A percentile compares a stretch with the other conserved stretches of the same genome.
Evolutionary conservation across 2,113 vertebrate species (phyloP).

Genomic region (Symphodus melops): DNA sequence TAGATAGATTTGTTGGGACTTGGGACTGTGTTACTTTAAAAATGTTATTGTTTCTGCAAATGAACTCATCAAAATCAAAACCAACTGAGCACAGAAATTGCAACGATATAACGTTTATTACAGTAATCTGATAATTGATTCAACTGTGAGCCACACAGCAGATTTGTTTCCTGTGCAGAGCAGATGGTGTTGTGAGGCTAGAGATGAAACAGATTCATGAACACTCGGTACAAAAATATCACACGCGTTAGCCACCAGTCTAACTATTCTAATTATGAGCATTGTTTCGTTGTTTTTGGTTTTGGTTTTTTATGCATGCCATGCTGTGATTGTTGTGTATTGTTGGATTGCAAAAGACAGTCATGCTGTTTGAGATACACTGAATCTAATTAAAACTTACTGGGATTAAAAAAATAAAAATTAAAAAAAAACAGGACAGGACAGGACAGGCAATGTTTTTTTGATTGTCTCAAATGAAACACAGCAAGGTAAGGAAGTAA

Average conservation of each 20-base stretch:
- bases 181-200: slow-evolving; percentile 40
- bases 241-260: slow-evolving; percentile 28
- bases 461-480: too few relatives aligned
- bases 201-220: slow-evolving; percentile 43
- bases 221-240: slow-evolving; percentile 43
- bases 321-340: slow-evolving; percentile 16
- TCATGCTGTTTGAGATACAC: background rate
- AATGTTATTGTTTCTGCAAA: background rate
- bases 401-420: background rate
- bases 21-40: background rate
- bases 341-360: slow-evolving; percentile 13
- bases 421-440: too few relatives aligned
- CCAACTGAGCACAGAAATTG: background rate
- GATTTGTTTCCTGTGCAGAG: background rate
- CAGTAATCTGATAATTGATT: slow-evolving; percentile 48
- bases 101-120: slow-evolving; percentile 19
- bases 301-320: slow-evolving; percentile 7
- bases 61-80: slow-evolving; percentile 29
- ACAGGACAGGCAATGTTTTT: too few relatives aligned
- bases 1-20: background rate
- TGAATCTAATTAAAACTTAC: background rate
- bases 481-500: background rate
- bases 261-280: slow-evolving; percentile 20
- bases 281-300: slow-evolving; percentile 12
- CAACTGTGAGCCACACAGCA: slow-evolving; percentile 9